phyloP scores from a whole-genome alignment of 1,140 invertebrate species.

The Formica exsecta region DNA sequence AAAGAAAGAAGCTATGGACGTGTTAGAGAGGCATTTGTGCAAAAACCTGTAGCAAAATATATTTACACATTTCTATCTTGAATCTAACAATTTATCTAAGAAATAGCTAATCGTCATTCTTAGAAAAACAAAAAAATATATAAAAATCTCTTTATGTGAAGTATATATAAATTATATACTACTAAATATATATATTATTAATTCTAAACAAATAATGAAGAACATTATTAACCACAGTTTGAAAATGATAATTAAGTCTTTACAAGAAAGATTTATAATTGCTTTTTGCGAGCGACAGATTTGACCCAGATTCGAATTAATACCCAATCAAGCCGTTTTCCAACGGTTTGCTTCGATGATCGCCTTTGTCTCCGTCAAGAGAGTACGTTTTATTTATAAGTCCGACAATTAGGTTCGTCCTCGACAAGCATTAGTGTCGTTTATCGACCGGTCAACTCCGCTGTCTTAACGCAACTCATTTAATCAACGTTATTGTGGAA shows the following conservation, averaged over 20 bases:
- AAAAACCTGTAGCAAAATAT: conserved; percentile 17
- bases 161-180: not conserved
- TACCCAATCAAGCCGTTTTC: conserved; percentile 50
- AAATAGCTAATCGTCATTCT: not conserved
- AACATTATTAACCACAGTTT: conserved; percentile 1
- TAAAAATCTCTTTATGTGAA: not conserved
- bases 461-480: conserved; percentile 54
- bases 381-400: conserved; percentile 79
- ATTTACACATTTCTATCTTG: not conserved
- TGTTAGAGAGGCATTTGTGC: not conserved
- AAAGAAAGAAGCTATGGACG: conserved; percentile 36
- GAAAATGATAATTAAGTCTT: not conserved
- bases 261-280: not conserved
- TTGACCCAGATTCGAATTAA: conserved; percentile 66
- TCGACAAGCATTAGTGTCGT: conserved; percentile 78
- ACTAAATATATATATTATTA: not conserved
- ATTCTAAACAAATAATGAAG: not conserved
- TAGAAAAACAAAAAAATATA: not conserved
- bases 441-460: conserved; percentile 55
- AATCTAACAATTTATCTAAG: not conserved
- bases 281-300: conserved; percentile 10
- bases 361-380: conserved; percentile 51
- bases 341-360: conserved; percentile 53
- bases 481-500: conserved; percentile 37
- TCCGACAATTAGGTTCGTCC: conserved; percentile 78